Evolutionary conservation across 2,888 invertebrate genomes (phyloP).

Genomic region (Geotrupes spiniger): DNA sequence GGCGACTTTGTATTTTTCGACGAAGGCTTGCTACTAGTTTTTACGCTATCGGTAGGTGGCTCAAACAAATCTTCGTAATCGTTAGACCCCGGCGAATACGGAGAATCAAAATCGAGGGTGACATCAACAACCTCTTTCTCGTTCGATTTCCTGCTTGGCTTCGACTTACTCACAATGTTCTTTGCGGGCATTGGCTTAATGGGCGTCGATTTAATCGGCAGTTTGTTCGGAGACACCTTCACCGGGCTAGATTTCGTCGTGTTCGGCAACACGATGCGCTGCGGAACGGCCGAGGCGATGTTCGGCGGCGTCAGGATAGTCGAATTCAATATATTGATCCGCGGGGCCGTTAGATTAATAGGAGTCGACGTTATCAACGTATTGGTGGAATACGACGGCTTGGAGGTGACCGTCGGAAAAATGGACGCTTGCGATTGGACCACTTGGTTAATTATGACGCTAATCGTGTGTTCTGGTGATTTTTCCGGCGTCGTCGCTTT

Average conservation of each 20-base stretch:
- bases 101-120: slow-evolving; percentile 75
- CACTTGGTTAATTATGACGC: slow-evolving; percentile 35
- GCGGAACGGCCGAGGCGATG: slow-evolving; percentile 41
- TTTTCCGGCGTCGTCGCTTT: slow-evolving; percentile 38
- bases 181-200: slow-evolving; percentile 56
- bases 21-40: slow-evolving; percentile 23
- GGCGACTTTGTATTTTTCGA: slow-evolving; percentile 12
- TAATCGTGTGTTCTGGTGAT: slow-evolving; percentile 33
- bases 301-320: slow-evolving; percentile 40
- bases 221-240: slow-evolving; percentile 53
- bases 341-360: slow-evolving; percentile 31
- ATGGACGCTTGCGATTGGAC: slow-evolving; percentile 32
- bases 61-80: slow-evolving; percentile 86
- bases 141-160: slow-evolving; percentile 33
- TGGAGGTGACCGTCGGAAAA: slow-evolving; percentile 34
- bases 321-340: slow-evolving; percentile 46
- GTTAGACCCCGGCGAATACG: slow-evolving; percentile 86
- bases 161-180: slow-evolving; percentile 31
- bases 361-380: slow-evolving; percentile 46
- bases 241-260: slow-evolving; percentile 52
- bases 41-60: slow-evolving; percentile 64
- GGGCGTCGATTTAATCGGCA: slow-evolving; percentile 55
- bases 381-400: slow-evolving; percentile 43
- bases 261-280: slow-evolving; percentile 54
- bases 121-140: slow-evolving; percentile 46